Percentiles rank a stretch among this genome's conserved stretches.
phyloP scores from a whole-genome alignment of 2,797 vertebrate genomes.

The Remorina albescens region DNA sequence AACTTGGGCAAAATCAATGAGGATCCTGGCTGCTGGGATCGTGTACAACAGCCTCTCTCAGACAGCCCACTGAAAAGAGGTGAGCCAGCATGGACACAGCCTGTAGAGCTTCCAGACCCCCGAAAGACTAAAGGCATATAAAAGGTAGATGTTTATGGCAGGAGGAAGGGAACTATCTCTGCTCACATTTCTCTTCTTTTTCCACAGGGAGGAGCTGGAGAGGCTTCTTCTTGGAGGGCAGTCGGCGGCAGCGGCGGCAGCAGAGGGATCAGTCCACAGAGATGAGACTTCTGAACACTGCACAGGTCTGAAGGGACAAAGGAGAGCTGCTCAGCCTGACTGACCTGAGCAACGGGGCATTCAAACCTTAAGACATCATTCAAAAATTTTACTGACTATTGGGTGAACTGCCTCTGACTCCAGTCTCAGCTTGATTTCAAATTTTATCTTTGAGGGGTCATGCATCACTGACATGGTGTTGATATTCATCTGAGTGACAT shows the following conservation, averaged over 20 bases:
- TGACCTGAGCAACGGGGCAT: slow-evolving; percentile 26
- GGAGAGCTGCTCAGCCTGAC: slow-evolving; percentile 29
- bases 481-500: slow-evolving; percentile 14
- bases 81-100: slow-evolving; percentile 12
- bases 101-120: not conserved
- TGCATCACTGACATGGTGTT: slow-evolving; percentile 1
- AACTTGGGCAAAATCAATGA: slow-evolving; percentile 93
- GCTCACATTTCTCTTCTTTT: slow-evolving; percentile 32
- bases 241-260: slow-evolving; percentile 19
- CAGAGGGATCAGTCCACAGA: slow-evolving; percentile 61
- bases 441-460: slow-evolving; percentile 10
- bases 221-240: slow-evolving; percentile 52
- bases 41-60: not conserved
- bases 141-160: not conserved
- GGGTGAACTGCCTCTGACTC: not conserved
- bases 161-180: not conserved
- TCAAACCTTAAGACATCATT: slow-evolving; percentile 29
- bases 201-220: slow-evolving; percentile 80
- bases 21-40: slow-evolving; percentile 86
- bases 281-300: slow-evolving; percentile 57
- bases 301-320: slow-evolving; percentile 41
- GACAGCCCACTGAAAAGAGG: slow-evolving; percentile 36
- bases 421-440: slow-evolving; percentile 15
- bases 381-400: slow-evolving; percentile 14
- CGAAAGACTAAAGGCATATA: slow-evolving; percentile 6